Evolutionary conservation across 2,888 invertebrate genomes (phyloP).

Genomic region (Andricus curvator): DNA sequence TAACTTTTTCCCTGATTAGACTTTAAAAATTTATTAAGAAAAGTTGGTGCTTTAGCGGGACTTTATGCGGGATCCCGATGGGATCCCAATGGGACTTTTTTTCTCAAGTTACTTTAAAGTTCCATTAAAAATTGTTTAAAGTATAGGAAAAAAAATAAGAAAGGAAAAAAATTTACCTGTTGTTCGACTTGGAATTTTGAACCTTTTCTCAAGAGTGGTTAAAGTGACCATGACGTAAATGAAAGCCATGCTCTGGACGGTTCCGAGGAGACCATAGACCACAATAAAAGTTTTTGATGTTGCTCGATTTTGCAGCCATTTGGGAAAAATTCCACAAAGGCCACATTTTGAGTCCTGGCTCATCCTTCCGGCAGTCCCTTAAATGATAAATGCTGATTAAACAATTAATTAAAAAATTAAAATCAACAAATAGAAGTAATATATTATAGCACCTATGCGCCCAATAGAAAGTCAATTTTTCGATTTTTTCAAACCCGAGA

Average conservation of each 20-base stretch:
- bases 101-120: no score
- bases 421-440: neutral
- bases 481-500: no score
- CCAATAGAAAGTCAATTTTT: no score
- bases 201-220: conserved; percentile 84
- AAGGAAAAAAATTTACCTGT: conserved; percentile 79
- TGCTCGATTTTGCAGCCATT: conserved; percentile 82
- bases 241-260: conserved; percentile 84
- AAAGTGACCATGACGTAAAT: conserved; percentile 84
- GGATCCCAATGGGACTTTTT: no score
- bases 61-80: no score
- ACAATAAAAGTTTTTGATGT: conserved; percentile 82
- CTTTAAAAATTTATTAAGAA: no score
- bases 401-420: no score
- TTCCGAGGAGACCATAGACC: conserved; percentile 83
- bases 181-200: conserved; percentile 84
- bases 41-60: no score
- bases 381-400: conserved; percentile 14
- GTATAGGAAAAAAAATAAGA: neutral
- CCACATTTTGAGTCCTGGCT: conserved; percentile 78
- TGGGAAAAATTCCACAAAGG: conserved; percentile 80
- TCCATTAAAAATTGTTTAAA: no score
- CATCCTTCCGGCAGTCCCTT: conserved; percentile 61
- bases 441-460: neutral
- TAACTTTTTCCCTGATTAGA: no score